Percentiles rank a stretch among this genome's conserved stretches.
Evolutionary conservation across 2,113 vertebrate species (phyloP).

Genomic region (Choloepus hoffmanni): DNA sequence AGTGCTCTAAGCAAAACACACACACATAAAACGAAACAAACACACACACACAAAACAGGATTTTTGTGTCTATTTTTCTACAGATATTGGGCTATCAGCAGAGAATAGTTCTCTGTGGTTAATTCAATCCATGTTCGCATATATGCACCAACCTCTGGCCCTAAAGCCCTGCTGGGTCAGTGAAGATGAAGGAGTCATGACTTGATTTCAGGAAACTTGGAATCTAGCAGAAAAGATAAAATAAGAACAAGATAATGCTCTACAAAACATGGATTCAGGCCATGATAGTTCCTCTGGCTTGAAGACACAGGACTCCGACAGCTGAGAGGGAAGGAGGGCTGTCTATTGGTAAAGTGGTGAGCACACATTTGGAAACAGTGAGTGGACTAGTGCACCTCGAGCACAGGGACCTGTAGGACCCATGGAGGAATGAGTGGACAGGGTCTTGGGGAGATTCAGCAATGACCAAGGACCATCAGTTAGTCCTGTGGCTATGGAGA

Average conservation of each 20-base stretch:
- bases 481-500: background rate
- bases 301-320: background rate
- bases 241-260: fast-evolving
- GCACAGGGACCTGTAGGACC: too few species aligned
- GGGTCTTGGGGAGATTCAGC: fast-evolving
- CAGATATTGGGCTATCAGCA: background rate
- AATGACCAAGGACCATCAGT: fast-evolving
- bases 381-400: fast-evolving
- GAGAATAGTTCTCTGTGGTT: too few species aligned
- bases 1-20: background rate
- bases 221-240: background rate
- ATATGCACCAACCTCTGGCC: background rate
- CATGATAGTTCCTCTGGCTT: fast-evolving
- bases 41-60: background rate
- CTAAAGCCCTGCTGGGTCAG: background rate
- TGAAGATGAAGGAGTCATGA: fast-evolving
- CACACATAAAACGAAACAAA: too few species aligned
- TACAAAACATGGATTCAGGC: background rate
- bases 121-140: fast-evolving
- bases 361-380: fast-evolving
- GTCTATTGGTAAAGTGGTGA: fast-evolving
- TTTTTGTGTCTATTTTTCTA: background rate
- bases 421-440: background rate
- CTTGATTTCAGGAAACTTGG: background rate
- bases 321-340: fast-evolving